phyloP scores from a whole-genome alignment of 2,888 invertebrate species.

The Elysia crispata region DNA sequence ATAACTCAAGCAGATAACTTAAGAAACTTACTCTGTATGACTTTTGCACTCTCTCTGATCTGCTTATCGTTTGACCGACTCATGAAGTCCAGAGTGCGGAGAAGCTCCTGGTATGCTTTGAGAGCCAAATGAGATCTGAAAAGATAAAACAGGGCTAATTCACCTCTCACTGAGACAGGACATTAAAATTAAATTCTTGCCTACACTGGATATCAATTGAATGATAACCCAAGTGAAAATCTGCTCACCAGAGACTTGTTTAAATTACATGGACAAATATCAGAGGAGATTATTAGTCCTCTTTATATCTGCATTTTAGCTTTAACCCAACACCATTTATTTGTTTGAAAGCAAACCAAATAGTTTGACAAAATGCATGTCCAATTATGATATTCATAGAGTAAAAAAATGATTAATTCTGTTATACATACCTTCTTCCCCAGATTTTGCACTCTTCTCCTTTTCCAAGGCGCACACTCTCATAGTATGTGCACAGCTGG shows the following conservation, averaged over 20 bases:
- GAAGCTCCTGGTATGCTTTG: conserved; percentile 87
- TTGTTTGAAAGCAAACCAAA: no score
- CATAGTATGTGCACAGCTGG: conserved; percentile 89
- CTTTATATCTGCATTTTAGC: no score
- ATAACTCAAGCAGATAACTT: background rate
- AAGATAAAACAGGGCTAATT: conserved; percentile 13
- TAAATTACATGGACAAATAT: no score
- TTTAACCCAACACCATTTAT: no score
- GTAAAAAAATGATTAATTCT: no score
- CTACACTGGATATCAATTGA: no score
- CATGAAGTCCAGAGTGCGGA: conserved; percentile 89
- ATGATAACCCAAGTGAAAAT: no score
- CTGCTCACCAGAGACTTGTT: background rate
- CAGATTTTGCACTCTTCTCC: conserved; percentile 86
- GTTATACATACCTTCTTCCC: conserved; percentile 86
- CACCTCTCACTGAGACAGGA: no score
- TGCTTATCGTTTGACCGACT: conserved; percentile 85
- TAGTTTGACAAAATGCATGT: no score
- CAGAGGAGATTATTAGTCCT: no score
- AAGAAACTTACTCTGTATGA: conserved; percentile 87
- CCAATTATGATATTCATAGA: no score
- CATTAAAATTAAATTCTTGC: no score
- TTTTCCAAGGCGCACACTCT: conserved; percentile 91
- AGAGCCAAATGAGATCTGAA: conserved; percentile 87
- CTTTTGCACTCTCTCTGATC: conserved; percentile 88